Evolutionary conservation across 1,140 invertebrate genomes (phyloP).

Genomic region (Capitella teleta): DNA sequence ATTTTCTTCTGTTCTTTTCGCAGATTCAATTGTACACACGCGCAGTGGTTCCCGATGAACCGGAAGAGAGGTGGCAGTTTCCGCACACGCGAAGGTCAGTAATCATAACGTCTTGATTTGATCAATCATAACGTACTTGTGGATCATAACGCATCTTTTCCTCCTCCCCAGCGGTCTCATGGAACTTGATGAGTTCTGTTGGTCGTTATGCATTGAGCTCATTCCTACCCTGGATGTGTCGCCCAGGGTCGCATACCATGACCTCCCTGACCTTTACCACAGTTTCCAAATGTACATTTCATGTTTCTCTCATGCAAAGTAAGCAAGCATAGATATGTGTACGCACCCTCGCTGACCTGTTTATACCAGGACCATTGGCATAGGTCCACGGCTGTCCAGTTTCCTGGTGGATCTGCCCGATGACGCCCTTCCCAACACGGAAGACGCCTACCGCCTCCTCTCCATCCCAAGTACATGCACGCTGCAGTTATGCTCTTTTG

Average conservation of each 20-base stretch:
- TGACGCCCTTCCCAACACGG: slow-evolving; percentile 38
- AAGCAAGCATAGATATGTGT: slow-evolving; percentile 8
- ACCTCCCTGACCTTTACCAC: slow-evolving; percentile 49
- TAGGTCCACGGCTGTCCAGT: slow-evolving; percentile 51
- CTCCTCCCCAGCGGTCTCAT: slow-evolving; percentile 49
- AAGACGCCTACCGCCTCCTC: slow-evolving; percentile 42
- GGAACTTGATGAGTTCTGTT: slow-evolving; percentile 54
- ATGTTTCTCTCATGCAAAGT: slow-evolving; percentile 45
- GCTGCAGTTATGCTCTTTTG: slow-evolving; percentile 46
- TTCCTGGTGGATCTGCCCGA: slow-evolving; percentile 45
- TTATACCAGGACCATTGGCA: slow-evolving; percentile 46
- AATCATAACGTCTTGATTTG: not conserved
- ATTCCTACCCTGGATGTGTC: slow-evolving; percentile 54
- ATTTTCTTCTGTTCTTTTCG: slow-evolving; percentile 11
- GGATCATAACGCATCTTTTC: too few species aligned
- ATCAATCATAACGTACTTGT: not conserved
- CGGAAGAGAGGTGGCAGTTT: slow-evolving; percentile 24
- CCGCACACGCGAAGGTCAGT: slow-evolving; percentile 26
- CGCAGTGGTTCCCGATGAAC: slow-evolving; percentile 21
- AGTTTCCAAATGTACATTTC: slow-evolving; percentile 48
- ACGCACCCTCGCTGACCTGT: not conserved
- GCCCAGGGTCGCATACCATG: slow-evolving; percentile 46
- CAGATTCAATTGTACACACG: slow-evolving; percentile 32
- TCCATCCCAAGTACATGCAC: slow-evolving; percentile 47
- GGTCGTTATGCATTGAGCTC: slow-evolving; percentile 45